Base-by-base conservation (phyloP, 2,888 invertebrate species). In the Xestia sexstrigata region DNA sequence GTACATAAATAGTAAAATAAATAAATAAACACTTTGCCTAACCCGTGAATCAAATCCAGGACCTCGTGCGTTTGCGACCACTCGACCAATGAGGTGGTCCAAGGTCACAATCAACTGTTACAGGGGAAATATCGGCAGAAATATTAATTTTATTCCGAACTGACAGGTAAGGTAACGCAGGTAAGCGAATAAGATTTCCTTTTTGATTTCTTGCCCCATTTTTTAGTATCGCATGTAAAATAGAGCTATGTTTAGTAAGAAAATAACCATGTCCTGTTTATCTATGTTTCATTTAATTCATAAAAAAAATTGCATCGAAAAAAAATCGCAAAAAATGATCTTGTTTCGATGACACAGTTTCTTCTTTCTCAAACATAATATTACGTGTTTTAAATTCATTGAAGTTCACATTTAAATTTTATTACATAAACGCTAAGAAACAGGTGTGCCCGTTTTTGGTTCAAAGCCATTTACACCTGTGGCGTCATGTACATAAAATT, bases 341-440 rank as follows among this genome's bases (percentile, higher is more conserved):
- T 67, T 6, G 26, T 47, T 69, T 42, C 63, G 60, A 74, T 79
- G 70, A 73, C 79, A 87, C 68, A 79, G 70, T 72, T 78, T 60
- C 55, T 52, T 39, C n/a, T 47, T 74, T 76, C 15, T 63, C 47
- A 70, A 49, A 70, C 70, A 63, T 42, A 73, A 8, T 66, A 67
- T 76, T 84, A 69, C 71, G 70, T 76, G 39, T 82, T 69, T 78
- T 63, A 69, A 85, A 70, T 49, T 60, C 62, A 75, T 75, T 76
- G 82, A 85, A 87, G 87, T 85, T 74, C 70, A 68, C 65, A 83
- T 86, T 85, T 79, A 70, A 74, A 74, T 81, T 45, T 73, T 76
- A 73, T 85, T 84, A 79, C 74, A n/a, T 77, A 79, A 70, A 65
- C n/a, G 45, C 65, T 35, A 74, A 71, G 68, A 70, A 67, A 80